Evolutionary conservation across 2,888 invertebrate genomes (phyloP).

Genomic region (Drosophila nigricruria): DNA sequence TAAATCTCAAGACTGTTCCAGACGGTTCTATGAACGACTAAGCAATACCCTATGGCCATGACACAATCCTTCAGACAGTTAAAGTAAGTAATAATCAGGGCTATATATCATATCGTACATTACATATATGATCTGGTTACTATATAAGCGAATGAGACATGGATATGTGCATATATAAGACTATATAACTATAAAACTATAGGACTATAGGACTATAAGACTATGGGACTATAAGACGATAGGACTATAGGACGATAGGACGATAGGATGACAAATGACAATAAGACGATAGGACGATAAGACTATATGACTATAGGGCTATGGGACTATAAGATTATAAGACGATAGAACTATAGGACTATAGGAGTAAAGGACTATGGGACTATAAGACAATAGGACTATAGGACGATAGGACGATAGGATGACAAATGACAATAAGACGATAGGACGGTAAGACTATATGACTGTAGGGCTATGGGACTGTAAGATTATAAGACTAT

Average conservation of each 20-base stretch:
- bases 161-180: not conserved
- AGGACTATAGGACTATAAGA: not conserved
- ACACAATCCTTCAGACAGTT: too few species aligned
- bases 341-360: too few species aligned
- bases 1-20: slow-evolving; percentile 4
- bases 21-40: not conserved
- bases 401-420: not conserved
- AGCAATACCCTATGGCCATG: not conserved
- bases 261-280: too few species aligned
- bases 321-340: not conserved
- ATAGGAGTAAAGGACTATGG: not conserved
- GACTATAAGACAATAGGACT: not conserved
- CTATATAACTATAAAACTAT: not conserved
- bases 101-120: too few species aligned
- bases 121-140: not conserved
- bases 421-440: not conserved
- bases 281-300: not conserved
- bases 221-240: not conserved
- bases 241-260: not conserved
- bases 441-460: not conserved
- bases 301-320: not conserved
- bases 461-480: not conserved
- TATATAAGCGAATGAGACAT: not conserved
- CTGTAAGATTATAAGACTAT: not conserved
- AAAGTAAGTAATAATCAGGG: too few species aligned